phyloP scores from a whole-genome alignment of 2,113 vertebrate genomes.

The Lepisosteus oculatus region DNA sequence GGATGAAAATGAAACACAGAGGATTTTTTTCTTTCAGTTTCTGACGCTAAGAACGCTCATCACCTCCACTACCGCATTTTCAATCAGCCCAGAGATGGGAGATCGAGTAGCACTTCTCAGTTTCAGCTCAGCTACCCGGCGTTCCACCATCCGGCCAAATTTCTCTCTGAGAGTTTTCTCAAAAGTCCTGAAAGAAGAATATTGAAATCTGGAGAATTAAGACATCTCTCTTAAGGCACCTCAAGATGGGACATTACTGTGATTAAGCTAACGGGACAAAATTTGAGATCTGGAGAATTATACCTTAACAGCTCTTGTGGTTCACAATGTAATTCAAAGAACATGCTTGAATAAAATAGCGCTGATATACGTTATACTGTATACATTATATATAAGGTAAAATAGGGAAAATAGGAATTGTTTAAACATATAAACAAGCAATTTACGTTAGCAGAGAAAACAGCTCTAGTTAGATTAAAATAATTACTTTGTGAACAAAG shows the following conservation, averaged over 20 bases:
- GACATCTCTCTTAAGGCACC: background rate
- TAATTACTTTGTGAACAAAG: too few species aligned
- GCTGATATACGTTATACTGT: background rate
- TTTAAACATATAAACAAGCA: too few species aligned
- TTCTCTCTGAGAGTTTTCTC: constrained; percentile 25
- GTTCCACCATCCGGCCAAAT: constrained; percentile 28
- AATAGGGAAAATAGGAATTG: too few species aligned
- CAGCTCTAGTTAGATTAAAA: too few species aligned
- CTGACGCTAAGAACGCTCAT: background rate
- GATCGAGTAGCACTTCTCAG: constrained; percentile 38
- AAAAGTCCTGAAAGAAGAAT: constrained; percentile 10
- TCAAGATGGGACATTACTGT: too few species aligned
- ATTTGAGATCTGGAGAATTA: background rate
- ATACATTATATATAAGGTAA: too few species aligned
- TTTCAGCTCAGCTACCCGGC: constrained; percentile 25
- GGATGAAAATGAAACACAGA: too few species aligned
- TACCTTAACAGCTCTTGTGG: background rate
- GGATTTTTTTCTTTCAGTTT: too few species aligned
- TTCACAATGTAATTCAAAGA: background rate
- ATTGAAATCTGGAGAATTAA: background rate
- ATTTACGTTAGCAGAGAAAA: too few species aligned
- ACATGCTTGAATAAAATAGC: too few species aligned
- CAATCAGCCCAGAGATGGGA: constrained; percentile 40
- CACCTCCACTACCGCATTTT: constrained; percentile 42
- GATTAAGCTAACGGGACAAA: too few species aligned